Percentiles rank a stretch among this genome's conserved stretches.
phyloP scores from a whole-genome alignment of 1,140 invertebrate species.

The Schlechtendalia chinensis region DNA sequence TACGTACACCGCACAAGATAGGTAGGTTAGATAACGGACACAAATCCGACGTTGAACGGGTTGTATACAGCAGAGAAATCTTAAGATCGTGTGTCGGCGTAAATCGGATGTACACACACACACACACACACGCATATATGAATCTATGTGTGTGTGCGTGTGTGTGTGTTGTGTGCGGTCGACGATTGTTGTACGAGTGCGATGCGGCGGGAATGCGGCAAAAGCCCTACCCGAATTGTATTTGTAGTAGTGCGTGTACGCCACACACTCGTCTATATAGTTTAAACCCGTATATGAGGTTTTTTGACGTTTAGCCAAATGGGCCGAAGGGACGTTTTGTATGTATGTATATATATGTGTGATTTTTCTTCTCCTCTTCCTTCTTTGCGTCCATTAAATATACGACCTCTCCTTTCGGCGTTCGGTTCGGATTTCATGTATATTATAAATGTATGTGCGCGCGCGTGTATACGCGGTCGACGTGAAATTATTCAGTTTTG shows the following conservation, averaged over 20 bases:
- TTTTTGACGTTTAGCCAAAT: conserved; percentile 44
- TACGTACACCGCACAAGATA: too few species aligned
- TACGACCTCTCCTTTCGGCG: background rate
- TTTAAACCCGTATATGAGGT: background rate
- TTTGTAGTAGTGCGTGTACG: background rate
- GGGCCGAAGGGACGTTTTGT: conserved; percentile 2
- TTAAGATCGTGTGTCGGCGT: too few species aligned
- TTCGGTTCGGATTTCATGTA: background rate
- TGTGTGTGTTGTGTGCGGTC: too few species aligned
- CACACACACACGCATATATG: too few species aligned
- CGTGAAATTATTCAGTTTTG: conserved; percentile 22
- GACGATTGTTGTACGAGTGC: background rate
- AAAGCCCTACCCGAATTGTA: background rate
- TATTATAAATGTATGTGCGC: too few species aligned
- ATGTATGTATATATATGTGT: background rate
- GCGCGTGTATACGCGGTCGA: too few species aligned
- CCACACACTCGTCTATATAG: background rate
- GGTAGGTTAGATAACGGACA: too few species aligned
- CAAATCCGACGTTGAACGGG: too few species aligned
- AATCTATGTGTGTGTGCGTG: background rate
- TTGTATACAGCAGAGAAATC: too few species aligned
- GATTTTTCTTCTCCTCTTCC: background rate
- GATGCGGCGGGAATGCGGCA: conserved; percentile 33
- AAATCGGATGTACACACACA: too few species aligned
- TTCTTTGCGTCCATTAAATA: too few species aligned